phyloP scores from a whole-genome alignment of 2,797 vertebrate species.

The Pyrocephalus nanus region DNA sequence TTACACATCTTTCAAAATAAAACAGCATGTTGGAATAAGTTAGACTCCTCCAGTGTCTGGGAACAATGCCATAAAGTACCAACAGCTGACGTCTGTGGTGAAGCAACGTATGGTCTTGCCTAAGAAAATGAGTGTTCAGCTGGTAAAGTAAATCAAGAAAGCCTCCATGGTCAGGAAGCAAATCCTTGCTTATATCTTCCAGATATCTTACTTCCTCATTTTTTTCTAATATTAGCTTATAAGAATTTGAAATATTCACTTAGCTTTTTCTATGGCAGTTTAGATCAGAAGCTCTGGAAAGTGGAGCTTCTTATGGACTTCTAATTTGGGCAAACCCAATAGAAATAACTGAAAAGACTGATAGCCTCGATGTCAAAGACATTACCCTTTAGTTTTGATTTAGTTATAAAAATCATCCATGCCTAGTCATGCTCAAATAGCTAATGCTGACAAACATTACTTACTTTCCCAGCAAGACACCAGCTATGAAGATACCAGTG shows the following conservation, averaged over 20 bases:
- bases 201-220: neutral
- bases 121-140: neutral
- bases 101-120: rapidly evolving
- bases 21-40: neutral
- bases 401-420: neutral
- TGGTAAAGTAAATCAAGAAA: neutral
- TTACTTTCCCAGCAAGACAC: neutral
- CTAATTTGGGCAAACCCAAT: neutral
- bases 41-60: neutral
- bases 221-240: neutral
- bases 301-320: neutral
- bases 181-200: neutral
- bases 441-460: neutral
- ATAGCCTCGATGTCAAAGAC: neutral
- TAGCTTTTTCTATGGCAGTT: neutral
- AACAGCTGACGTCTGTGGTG: neutral
- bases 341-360: neutral
- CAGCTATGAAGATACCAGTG: neutral
- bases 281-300: neutral
- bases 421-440: neutral
- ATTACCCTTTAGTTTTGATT: neutral
- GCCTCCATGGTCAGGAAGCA: neutral
- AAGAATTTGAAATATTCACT: neutral
- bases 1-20: neutral
- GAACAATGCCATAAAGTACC: neutral